Conservation (phyloP, 2,113 vertebrate genomes). For the Prochilodus magdalenae region DNA sequence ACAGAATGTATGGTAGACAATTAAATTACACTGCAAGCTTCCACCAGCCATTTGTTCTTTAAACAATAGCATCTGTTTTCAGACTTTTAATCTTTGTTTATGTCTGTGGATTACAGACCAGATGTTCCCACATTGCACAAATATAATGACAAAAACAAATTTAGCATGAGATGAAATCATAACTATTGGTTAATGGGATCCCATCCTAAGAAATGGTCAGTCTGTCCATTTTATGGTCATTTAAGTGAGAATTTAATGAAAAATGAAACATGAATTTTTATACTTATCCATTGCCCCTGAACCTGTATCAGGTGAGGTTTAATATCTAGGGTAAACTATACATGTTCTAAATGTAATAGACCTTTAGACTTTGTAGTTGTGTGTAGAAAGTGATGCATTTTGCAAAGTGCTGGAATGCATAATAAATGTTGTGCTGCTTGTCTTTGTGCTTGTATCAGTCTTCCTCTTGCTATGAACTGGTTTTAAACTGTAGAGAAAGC, state of each 20-base stretch:
- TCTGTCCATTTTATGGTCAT: not conserved
- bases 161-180: not conserved
- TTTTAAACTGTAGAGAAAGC: not conserved
- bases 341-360: not conserved
- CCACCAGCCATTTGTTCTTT: conserved; percentile 1
- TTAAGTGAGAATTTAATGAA: no score
- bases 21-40: conserved; percentile 16
- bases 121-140: not conserved
- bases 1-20: conserved; percentile 21
- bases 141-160: not conserved
- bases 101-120: conserved; percentile 1
- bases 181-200: not conserved
- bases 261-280: not conserved
- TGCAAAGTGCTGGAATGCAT: conserved; percentile 1
- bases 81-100: not conserved
- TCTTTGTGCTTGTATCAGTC: conserved; percentile 1
- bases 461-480: not conserved
- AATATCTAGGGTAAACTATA: conserved; percentile 2
- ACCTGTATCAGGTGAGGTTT: not conserved
- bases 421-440: conserved; percentile 38
- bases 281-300: not conserved
- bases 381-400: not conserved
- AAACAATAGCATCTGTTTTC: conserved; percentile 4
- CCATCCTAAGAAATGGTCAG: not conserved
- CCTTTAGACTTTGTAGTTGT: conserved; percentile 3